Evolutionary conservation across 2,113 vertebrate species (phyloP).

Genomic region (Trachemys scripta): DNA sequence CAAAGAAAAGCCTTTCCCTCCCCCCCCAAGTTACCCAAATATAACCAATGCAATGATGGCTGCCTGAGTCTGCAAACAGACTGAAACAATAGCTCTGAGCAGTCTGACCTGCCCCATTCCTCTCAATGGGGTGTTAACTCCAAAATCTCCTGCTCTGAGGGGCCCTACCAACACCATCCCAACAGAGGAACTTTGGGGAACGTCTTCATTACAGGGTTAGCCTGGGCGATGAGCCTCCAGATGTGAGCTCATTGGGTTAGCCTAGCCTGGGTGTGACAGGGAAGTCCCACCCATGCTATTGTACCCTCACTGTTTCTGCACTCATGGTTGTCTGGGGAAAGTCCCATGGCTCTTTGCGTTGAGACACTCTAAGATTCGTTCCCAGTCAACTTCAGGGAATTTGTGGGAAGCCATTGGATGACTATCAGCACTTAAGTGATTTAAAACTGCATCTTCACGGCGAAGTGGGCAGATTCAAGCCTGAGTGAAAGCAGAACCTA

Average conservation of each 20-base stretch:
- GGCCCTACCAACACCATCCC: rapidly evolving
- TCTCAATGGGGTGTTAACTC: rapidly evolving
- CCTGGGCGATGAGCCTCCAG: not conserved
- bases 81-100: not conserved
- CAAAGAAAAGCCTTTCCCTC: not conserved
- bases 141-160: rapidly evolving
- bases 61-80: not conserved
- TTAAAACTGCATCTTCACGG: not conserved
- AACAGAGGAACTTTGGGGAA: not conserved
- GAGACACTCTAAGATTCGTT: not conserved
- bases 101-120: not conserved
- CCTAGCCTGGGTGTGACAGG: not conserved
- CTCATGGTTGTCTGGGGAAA: not conserved
- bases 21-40: not conserved
- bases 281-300: not conserved
- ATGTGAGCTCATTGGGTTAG: not conserved
- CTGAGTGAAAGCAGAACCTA: not conserved
- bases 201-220: not conserved
- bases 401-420: not conserved
- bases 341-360: not conserved
- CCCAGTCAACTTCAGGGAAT: not conserved
- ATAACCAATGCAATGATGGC: not conserved
- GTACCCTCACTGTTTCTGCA: not conserved
- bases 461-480: not conserved
- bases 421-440: not conserved